phyloP scores from a whole-genome alignment of 2,113 vertebrate genomes.

The Trichechus manatus region DNA sequence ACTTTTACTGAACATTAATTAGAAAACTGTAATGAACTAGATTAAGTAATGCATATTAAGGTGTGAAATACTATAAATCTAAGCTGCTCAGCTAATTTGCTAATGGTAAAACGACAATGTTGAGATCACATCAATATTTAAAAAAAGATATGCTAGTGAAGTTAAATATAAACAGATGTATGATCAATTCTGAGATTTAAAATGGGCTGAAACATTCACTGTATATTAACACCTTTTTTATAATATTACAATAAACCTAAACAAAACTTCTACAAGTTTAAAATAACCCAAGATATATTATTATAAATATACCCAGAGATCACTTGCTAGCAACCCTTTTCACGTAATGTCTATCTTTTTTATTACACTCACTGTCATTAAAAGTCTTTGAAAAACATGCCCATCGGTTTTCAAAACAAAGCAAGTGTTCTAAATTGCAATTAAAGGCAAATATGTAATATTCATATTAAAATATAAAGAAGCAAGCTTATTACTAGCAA shows the following conservation, averaged over 20 bases:
- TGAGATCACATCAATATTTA: constrained; percentile 72
- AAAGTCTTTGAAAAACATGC: constrained; percentile 52
- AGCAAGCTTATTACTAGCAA: constrained; percentile 58
- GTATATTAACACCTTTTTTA: constrained; percentile 1
- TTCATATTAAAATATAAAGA: constrained; percentile 59
- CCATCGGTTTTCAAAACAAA: constrained; percentile 4
- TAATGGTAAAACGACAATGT: constrained; percentile 82
- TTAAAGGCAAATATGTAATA: constrained; percentile 21
- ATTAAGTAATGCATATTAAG: constrained; percentile 86
- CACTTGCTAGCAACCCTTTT: neutral
- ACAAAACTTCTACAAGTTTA: constrained; percentile 4
- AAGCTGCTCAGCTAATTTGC: constrained; percentile 83
- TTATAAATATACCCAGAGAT: neutral
- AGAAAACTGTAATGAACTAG: constrained; percentile 85
- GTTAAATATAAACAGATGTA: constrained; percentile 74
- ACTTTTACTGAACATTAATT: constrained; percentile 84
- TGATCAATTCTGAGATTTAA: constrained; percentile 66
- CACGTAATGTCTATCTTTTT: neutral
- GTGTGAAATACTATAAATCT: constrained; percentile 85
- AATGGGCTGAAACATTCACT: constrained; percentile 66
- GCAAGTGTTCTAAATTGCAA: constrained; percentile 45
- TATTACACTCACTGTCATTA: neutral
- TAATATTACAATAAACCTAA: constrained; percentile 25
- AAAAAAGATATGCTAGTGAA: constrained; percentile 68
- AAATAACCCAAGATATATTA: constrained; percentile 35